A percentile compares a stretch with the other conserved stretches of the same genome.
These are phyloP conservation scores for Zaprionus bogoriensis DNA, from an alignment of 2,888 invertebrate genomes.

Conservation along the genomic window DNA sequence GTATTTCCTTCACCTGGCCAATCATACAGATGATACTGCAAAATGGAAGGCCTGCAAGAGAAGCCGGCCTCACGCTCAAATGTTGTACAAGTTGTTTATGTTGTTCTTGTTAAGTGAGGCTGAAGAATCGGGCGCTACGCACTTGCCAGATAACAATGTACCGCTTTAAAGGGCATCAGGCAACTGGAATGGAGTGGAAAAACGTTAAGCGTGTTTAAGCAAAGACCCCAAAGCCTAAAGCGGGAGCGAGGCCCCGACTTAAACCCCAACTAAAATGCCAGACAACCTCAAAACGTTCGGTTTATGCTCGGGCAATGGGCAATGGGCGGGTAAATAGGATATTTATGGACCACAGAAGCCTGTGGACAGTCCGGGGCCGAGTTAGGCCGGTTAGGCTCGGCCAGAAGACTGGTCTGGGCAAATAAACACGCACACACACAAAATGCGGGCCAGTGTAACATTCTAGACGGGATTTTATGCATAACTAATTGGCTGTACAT, in stretches of 20 bases:
- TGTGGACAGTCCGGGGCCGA: conserved; percentile 28
- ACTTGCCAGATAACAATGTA: not conserved
- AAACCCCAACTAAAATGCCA: conserved; percentile 26
- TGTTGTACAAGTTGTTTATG: too few species aligned
- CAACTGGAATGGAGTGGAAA: not conserved
- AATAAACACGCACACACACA: conserved; percentile 25
- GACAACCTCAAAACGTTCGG: conserved; percentile 58
- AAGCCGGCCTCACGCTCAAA: too few species aligned
- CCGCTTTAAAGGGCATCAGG: conserved; percentile 9
- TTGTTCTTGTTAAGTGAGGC: too few species aligned
- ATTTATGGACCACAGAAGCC: conserved; percentile 60
- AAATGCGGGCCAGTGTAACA: conserved; percentile 47
- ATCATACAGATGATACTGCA: too few species aligned
- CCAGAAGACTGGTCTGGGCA: conserved; percentile 1
- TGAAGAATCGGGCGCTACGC: too few species aligned
- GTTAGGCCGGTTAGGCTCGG: not conserved
- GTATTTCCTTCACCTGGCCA: too few species aligned
- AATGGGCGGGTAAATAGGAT: conserved; percentile 43
- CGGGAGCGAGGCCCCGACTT: not conserved
- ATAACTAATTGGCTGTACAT: conserved; percentile 66
- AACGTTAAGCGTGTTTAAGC: conserved; percentile 16
- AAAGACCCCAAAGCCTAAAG: not conserved
- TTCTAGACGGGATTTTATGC: conserved; percentile 67
- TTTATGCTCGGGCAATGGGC: conserved; percentile 49
- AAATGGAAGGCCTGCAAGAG: too few species aligned